Evolutionary conservation across 2,797 vertebrate genomes (phyloP).

Genomic region (Thunnus albacares): DNA sequence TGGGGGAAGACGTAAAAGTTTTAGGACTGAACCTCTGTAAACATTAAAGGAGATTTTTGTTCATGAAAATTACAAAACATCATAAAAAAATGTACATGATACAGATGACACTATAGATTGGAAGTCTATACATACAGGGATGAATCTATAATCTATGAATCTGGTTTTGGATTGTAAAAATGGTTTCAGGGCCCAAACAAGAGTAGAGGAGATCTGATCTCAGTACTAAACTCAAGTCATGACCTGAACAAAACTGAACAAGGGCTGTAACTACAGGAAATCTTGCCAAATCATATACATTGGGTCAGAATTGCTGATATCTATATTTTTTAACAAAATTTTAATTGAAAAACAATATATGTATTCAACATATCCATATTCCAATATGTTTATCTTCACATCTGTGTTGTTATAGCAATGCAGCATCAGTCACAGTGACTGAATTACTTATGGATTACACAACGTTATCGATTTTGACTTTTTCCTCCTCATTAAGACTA

Average conservation of each 20-base stretch:
- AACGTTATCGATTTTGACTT: not conserved
- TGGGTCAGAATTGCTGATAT: not conserved
- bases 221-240: not conserved
- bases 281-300: not conserved
- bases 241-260: not conserved
- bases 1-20: constrained; percentile 13
- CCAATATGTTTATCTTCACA: not conserved
- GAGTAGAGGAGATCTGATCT: not conserved
- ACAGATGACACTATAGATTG: not conserved
- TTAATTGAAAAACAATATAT: no score
- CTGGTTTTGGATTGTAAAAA: not conserved
- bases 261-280: not conserved
- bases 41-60: constrained; percentile 2
- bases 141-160: not conserved
- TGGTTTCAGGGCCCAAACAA: not conserved
- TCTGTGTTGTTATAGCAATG: not conserved
- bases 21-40: constrained; percentile 1
- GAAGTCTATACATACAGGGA: not conserved
- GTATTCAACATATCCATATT: not conserved
- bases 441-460: constrained; percentile 11
- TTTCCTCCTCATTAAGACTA: not conserved
- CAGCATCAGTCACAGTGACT: not conserved
- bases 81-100: not conserved
- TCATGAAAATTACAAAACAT: not conserved
- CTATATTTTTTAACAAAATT: no score